A percentile compares a stretch with the other conserved stretches of the same genome.
Evolutionary conservation across 2,888 invertebrate species (phyloP).

Genomic region (Dolichopus griseipennis): DNA sequence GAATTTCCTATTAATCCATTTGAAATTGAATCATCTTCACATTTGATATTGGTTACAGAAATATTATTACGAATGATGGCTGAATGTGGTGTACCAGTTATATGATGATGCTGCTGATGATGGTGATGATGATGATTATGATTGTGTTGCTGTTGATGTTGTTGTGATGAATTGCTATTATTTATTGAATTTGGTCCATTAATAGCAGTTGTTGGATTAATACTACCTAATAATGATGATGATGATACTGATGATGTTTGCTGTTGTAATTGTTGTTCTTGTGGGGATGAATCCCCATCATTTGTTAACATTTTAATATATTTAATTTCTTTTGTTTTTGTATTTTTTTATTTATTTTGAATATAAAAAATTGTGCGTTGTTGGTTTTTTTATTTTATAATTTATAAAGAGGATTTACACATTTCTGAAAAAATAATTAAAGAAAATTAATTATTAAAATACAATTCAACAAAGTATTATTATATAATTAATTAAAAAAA

Average conservation of each 20-base stretch:
- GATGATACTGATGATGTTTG: neutral
- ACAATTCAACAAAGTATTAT: neutral
- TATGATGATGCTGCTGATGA: conserved; percentile 15
- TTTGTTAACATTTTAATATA: conserved; percentile 5
- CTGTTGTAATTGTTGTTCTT: neutral
- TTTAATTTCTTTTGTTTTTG: neutral
- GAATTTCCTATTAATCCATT: conserved; percentile 23
- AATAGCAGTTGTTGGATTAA: neutral
- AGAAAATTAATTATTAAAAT: neutral
- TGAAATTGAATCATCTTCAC: conserved; percentile 32
- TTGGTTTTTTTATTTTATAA: neutral
- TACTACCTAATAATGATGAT: neutral
- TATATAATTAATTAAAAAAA: no score
- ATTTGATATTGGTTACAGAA: conserved; percentile 72
- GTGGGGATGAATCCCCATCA: conserved; percentile 8
- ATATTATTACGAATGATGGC: conserved; percentile 47
- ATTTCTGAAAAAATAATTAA: conserved; percentile 19
- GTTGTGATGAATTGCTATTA: conserved; percentile 20
- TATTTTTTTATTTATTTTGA: neutral
- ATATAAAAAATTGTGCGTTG: neutral
- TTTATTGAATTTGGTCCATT: conserved; percentile 18
- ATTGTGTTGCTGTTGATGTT: conserved; percentile 21
- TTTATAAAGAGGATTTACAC: conserved; percentile 9
- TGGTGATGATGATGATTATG: conserved; percentile 15
- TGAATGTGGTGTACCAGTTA: conserved; percentile 16